Conservation (phyloP, 2,888 invertebrate species). For the Drosophila greeni region DNA sequence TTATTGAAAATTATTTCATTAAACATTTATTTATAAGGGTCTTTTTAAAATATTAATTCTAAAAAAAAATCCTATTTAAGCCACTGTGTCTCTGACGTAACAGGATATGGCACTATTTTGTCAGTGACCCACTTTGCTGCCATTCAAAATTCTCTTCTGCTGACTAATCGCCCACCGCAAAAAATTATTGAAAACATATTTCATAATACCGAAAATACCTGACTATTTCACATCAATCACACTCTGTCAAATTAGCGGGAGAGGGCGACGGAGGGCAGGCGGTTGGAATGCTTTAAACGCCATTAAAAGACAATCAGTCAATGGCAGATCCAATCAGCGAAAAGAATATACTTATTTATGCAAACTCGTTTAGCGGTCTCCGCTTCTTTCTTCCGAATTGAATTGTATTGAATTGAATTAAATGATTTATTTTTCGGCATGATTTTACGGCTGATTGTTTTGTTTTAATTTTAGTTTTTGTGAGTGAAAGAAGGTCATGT, state of each 20-base stretch:
- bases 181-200: conserved; percentile 25
- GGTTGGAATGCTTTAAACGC: conserved; percentile 44
- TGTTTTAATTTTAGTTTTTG: neutral
- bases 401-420: conserved; percentile 15
- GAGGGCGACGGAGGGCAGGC: conserved; percentile 20
- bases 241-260: conserved; percentile 57
- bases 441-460: conserved; percentile 38
- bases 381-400: conserved; percentile 18
- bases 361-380: conserved; percentile 44
- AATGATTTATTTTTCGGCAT: conserved; percentile 18
- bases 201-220: conserved; percentile 22
- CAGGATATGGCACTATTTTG: conserved; percentile 23
- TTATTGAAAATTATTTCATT: neutral
- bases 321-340: conserved; percentile 64
- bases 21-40: neutral
- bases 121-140: conserved; percentile 33
- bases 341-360: conserved; percentile 61
- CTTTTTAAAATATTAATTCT: neutral
- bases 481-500: conserved; percentile 32
- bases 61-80: neutral
- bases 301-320: conserved; percentile 66
- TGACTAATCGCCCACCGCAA: conserved; percentile 26
- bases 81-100: conserved; percentile 1
- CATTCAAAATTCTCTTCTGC: conserved; percentile 45
- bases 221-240: conserved; percentile 54